phyloP scores from a whole-genome alignment of 2,797 vertebrate species.

The Mormyrops boulengeri region DNA sequence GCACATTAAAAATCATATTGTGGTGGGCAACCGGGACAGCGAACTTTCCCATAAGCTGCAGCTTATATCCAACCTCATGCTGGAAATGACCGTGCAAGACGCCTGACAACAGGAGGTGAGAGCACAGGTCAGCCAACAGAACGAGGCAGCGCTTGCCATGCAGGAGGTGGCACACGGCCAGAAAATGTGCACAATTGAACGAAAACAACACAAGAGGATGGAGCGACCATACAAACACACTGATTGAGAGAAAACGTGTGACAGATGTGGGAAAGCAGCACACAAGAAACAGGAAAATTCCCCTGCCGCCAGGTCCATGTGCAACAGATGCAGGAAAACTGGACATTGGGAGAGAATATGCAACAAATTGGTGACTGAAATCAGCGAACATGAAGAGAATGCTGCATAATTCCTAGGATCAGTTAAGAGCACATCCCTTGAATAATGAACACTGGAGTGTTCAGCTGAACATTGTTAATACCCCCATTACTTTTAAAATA shows the following conservation, averaged over 20 bases:
- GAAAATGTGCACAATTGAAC: too few relatives aligned
- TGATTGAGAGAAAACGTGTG: background rate
- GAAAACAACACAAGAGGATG: background rate
- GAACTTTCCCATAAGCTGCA: background rate
- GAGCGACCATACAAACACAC: background rate
- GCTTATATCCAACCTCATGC: conserved; percentile 13
- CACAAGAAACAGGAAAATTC: background rate
- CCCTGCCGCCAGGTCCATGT: background rate
- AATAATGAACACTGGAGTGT: background rate
- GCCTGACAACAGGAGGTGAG: conserved; percentile 1
- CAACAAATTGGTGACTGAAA: background rate
- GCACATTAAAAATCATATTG: conserved; percentile 6
- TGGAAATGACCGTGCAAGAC: background rate
- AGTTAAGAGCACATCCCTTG: background rate
- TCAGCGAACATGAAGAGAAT: background rate
- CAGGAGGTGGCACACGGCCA: background rate
- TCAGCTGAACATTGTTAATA: background rate
- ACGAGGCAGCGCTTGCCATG: background rate
- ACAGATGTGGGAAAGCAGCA: background rate
- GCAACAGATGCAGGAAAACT: background rate
- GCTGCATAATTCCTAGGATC: background rate
- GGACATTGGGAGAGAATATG: background rate
- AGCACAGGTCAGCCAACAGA: background rate
- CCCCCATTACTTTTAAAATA: background rate
- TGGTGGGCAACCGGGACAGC: conserved; percentile 12